Conservation (phyloP, 2,113 vertebrate genomes). For the Vombatus ursinus region DNA sequence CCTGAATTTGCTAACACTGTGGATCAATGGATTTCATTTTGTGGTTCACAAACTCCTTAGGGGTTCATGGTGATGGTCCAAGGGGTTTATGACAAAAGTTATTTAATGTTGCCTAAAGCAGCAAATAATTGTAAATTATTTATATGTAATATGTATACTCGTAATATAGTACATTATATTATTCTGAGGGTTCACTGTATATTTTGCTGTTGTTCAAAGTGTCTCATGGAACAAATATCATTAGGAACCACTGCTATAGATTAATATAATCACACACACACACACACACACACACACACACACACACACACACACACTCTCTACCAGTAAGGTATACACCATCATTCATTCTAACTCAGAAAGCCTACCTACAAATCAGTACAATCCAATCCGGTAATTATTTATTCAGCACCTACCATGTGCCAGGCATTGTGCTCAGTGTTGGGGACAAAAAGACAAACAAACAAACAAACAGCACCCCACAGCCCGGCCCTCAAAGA, state of each 20-base stretch:
- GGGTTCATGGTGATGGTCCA: neutral
- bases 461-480: neutral
- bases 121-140: too few relatives aligned
- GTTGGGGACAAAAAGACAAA: neutral
- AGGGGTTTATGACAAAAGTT: neutral
- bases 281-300: neutral
- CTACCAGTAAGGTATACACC: neutral
- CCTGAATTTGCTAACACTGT: neutral
- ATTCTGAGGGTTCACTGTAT: neutral
- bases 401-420: neutral
- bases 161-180: neutral
- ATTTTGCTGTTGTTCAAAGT: neutral
- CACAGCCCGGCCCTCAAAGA: neutral
- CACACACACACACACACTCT: too few relatives aligned
- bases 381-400: neutral
- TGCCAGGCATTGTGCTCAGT: neutral
- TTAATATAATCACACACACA: neutral
- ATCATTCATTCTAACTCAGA: neutral
- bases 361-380: neutral
- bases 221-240: neutral
- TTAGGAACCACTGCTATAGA: neutral
- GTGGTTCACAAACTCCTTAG: neutral
- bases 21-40: neutral
- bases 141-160: neutral
- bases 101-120: neutral